A percentile compares a stretch with the other conserved stretches of the same genome.
phyloP scores from a whole-genome alignment of 2,888 invertebrate species.

The Sarcophaga caerulescens region DNA sequence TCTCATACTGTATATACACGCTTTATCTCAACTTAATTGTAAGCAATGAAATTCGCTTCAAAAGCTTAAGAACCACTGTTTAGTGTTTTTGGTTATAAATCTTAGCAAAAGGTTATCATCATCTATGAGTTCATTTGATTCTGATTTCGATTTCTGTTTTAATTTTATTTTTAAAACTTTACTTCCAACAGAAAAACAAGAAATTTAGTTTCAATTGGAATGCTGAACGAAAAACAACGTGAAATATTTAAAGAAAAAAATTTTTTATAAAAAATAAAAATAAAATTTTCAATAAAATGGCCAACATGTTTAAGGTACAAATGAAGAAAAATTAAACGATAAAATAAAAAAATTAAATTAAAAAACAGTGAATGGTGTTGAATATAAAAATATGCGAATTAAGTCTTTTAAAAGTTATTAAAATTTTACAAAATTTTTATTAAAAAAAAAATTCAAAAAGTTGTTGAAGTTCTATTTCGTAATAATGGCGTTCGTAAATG shows the following conservation, averaged over 20 bases:
- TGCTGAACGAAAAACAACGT: not conserved
- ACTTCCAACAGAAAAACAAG: slow-evolving; percentile 12
- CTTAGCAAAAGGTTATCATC: slow-evolving; percentile 56
- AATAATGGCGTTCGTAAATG: too few species aligned
- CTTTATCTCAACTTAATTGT: too few species aligned
- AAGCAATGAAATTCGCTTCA: too few species aligned
- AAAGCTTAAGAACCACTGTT: too few species aligned
- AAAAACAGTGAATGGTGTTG: not conserved
- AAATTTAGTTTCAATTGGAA: slow-evolving; percentile 18
- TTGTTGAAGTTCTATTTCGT: too few species aligned
- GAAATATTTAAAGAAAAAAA: not conserved
- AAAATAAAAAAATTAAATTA: not conserved
- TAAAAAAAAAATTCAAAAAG: too few species aligned
- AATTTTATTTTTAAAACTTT: not conserved
- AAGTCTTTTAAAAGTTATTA: too few species aligned
- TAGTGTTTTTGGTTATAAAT: not conserved
- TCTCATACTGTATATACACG: too few species aligned
- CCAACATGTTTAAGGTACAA: not conserved
- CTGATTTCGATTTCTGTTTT: too few species aligned
- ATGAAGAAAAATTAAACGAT: not conserved
- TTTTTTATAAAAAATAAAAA: too few species aligned
- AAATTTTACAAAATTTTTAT: too few species aligned
- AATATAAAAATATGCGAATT: not conserved
- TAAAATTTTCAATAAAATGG: slow-evolving; percentile 1
- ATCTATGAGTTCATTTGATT: not conserved